A percentile compares a stretch with the other conserved stretches of the same genome.
Conservation (phyloP, 1,140 invertebrate species). For the Heliconius eleuchia region DNA sequence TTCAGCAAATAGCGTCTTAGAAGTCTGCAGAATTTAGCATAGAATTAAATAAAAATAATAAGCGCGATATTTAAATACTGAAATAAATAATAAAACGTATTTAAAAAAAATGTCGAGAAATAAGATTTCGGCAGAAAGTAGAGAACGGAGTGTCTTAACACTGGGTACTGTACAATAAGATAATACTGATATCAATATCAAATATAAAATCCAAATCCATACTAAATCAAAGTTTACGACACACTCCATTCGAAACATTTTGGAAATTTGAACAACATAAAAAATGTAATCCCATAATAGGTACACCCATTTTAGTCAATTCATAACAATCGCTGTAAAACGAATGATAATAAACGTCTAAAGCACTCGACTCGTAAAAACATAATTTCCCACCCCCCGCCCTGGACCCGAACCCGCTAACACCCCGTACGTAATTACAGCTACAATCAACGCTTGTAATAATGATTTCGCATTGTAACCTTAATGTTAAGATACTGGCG, state of each 20-base stretch:
- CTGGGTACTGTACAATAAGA: too few species aligned
- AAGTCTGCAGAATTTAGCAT: too few species aligned
- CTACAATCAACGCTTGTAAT: constrained; percentile 50
- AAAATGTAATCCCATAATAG: constrained; percentile 41
- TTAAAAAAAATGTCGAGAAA: too few species aligned
- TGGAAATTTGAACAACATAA: constrained; percentile 19
- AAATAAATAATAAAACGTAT: too few species aligned
- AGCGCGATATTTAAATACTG: too few species aligned
- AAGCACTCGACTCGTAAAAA: constrained; percentile 54
- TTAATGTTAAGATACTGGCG: constrained; percentile 29
- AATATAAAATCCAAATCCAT: background rate
- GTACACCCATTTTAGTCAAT: constrained; percentile 41
- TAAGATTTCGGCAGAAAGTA: too few species aligned
- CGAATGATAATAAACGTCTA: constrained; percentile 55
- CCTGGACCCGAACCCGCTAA: constrained; percentile 25
- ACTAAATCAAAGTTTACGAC: constrained; percentile 1
- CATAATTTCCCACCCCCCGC: constrained; percentile 43
- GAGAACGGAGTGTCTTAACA: too few species aligned
- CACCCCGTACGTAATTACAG: constrained; percentile 46
- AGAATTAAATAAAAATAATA: too few species aligned
- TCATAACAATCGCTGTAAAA: constrained; percentile 46
- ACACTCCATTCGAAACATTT: constrained; percentile 3
- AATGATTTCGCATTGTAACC: constrained; percentile 47
- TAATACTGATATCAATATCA: too few species aligned
- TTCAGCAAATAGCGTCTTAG: too few species aligned